Evolutionary conservation across 2,888 invertebrate genomes (phyloP).

Genomic region (Andrena camellia): DNA sequence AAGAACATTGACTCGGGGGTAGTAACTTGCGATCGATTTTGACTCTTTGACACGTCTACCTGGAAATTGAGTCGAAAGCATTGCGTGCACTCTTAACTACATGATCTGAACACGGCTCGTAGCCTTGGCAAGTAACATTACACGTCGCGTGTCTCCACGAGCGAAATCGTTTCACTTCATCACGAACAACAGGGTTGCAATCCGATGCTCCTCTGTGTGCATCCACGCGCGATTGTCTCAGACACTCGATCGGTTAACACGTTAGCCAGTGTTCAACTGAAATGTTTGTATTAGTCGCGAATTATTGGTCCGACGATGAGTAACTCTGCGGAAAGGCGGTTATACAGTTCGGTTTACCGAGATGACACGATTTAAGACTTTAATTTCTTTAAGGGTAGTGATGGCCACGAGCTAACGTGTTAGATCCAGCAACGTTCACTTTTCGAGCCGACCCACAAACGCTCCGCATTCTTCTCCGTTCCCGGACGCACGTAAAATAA

Average conservation of each 20-base stretch:
- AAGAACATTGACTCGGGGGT: too few relatives aligned
- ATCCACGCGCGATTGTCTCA: slow-evolving; percentile 63
- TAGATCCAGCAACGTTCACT: neutral
- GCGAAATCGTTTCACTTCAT: slow-evolving; percentile 1
- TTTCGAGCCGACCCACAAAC: neutral
- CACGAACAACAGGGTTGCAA: neutral
- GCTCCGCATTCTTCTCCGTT: neutral
- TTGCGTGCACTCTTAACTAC: neutral
- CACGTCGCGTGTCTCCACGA: slow-evolving; percentile 1
- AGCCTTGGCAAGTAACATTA: slow-evolving; percentile 7
- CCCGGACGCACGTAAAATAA: slow-evolving; percentile 20
- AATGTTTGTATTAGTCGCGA: neutral
- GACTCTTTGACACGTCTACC: too few relatives aligned
- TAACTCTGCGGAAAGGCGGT: too few relatives aligned
- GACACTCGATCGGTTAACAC: slow-evolving; percentile 42
- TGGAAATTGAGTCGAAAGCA: too few relatives aligned
- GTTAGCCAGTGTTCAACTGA: neutral
- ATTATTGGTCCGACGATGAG: too few relatives aligned
- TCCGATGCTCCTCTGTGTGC: neutral
- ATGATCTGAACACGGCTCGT: neutral
- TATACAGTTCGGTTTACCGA: too few relatives aligned
- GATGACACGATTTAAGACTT: neutral
- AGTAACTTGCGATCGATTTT: too few relatives aligned
- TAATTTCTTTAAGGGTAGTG: neutral
- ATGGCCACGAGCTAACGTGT: slow-evolving; percentile 19